Base-by-base conservation (phyloP, 2,113 vertebrate genomes). In the Ceyx margarethae region DNA sequence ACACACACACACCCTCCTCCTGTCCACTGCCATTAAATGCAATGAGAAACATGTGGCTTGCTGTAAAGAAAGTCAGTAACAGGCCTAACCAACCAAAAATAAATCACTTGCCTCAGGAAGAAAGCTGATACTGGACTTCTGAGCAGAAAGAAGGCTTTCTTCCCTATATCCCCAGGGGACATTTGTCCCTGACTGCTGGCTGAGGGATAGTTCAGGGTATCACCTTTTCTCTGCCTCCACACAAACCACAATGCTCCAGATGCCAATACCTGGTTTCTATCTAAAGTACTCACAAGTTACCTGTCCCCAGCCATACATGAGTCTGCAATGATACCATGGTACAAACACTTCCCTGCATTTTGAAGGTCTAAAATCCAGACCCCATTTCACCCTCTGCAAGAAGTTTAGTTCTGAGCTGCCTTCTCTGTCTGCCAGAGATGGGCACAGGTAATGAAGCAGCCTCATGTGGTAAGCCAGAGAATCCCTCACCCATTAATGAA, bases 281-380 rank as follows among this genome's bases (percentile, higher is more conserved):
- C 26, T 42, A 9, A 79, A 68, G 29, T 4, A 37, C 12, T 1
- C 15, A 17, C 1, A 3, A 87, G 31, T 40, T 12, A 11, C 40
- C 15, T 10, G 1, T 25, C 48, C 23, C 37, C 6, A 3, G 40
- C 13, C 3, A 0, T 8, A 48, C 0, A 0, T 7, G 15, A 6
- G 3, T 19, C 29, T 60, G 40, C 8, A 1, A 5, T 26, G n/a
- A 45, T 61, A 65, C 11, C 11, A 1, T 3, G 13, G 69, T 43
- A 51, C 57, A 83, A 78, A 40, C 19, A 9, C 8, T 7, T 8
- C n/a, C 37, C 40, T 8, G 53, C 0, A 80, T 21, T 29, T 35
- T 7, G 7, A 25, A 25, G 31, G 4, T 64, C 75, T 89, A 54
- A 57, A 78, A 60, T 64, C 26, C 69, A 94, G 58, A 71, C 5